phyloP scores from a whole-genome alignment of 2,797 vertebrate genomes.

The Urosaurus nigricauda region DNA sequence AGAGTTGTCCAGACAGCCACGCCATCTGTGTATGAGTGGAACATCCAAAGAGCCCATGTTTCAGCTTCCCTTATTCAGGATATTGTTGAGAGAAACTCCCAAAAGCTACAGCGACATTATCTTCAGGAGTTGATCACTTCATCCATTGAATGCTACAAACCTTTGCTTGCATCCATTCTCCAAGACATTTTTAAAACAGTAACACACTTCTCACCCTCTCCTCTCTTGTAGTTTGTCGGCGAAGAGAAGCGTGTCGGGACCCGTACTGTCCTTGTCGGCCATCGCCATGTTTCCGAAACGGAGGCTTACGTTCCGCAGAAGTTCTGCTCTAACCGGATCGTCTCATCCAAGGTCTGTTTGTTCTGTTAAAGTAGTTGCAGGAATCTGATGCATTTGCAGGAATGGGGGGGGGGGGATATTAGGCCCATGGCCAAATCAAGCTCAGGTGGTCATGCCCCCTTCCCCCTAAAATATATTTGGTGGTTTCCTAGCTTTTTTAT shows the following conservation, averaged over 20 bases:
- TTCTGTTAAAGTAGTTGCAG: rapidly evolving
- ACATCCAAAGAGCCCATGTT: background rate
- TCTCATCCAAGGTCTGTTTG: constrained; percentile 94
- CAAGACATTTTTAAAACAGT: too few species aligned
- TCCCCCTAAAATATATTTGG: too few species aligned
- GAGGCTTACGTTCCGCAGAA: constrained; percentile 90
- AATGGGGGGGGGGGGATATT: too few species aligned
- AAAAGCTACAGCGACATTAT: background rate
- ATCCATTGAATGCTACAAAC: background rate
- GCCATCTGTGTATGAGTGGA: too few species aligned
- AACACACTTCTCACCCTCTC: constrained; percentile 26
- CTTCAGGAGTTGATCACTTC: too few species aligned
- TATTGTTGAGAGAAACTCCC: background rate
- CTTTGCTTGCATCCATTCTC: background rate
- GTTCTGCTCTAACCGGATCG: constrained; percentile 96
- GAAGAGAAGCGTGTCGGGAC: constrained; percentile 92
- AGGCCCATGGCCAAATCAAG: too few species aligned
- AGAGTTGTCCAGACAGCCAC: too few species aligned
- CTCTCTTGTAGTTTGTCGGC: constrained; percentile 77
- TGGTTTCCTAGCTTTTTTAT: too few species aligned
- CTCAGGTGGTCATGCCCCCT: too few species aligned
- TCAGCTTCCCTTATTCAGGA: background rate
- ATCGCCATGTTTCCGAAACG: constrained; percentile 79
- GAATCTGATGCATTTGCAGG: too few species aligned
- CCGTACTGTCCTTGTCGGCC: constrained; percentile 91